A percentile compares a stretch with the other conserved stretches of the same genome.
Conservation (phyloP, 2,797 vertebrate species). For the Phylloscopus collybita region DNA sequence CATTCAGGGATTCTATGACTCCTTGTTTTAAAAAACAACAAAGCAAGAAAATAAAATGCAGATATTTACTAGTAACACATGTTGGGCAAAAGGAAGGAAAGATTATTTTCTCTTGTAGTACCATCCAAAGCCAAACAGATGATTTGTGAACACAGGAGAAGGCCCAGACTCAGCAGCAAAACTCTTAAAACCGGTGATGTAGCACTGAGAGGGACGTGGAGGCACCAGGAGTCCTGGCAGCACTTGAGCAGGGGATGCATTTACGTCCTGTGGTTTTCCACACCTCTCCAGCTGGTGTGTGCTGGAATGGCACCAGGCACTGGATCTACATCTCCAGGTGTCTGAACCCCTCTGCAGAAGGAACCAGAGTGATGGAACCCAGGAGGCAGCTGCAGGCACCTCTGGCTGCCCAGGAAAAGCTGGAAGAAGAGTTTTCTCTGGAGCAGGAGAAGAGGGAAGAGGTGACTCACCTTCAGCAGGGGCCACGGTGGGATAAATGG, state of each 20-base stretch:
- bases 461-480: neutral
- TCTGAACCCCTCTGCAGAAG: neutral
- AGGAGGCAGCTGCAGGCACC: neutral
- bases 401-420: neutral
- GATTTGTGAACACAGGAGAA: neutral
- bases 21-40: neutral
- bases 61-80: neutral
- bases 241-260: accelerated
- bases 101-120: neutral
- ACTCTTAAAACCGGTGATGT: neutral
- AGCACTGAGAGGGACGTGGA: accelerated
- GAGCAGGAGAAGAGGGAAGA: neutral
- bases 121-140: neutral
- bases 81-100: neutral
- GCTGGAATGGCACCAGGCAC: neutral
- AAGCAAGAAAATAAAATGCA: neutral
- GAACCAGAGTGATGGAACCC: neutral
- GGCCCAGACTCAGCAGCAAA: neutral
- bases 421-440: neutral
- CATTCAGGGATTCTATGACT: neutral
- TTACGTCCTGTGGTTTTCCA: neutral
- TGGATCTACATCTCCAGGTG: neutral
- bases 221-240: neutral
- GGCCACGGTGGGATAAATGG: accelerated
- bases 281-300: neutral